These are phyloP conservation scores for Ammodramus savannarum DNA, from an alignment of 2,113 vertebrate species.

Conservation along the genomic window DNA sequence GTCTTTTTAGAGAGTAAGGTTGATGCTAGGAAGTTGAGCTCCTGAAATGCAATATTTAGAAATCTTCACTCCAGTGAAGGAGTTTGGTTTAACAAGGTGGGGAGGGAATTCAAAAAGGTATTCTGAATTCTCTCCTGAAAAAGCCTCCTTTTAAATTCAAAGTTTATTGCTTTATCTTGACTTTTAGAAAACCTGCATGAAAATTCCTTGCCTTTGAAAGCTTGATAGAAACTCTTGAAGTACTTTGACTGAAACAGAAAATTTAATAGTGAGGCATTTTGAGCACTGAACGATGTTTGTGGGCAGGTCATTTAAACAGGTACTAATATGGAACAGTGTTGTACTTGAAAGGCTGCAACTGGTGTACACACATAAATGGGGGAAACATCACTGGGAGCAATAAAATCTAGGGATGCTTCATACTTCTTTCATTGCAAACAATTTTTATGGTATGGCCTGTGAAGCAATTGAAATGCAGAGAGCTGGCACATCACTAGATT, in stretches of 20 bases:
- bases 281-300: background rate
- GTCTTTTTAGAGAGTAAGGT: background rate
- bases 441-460: slow-evolving; percentile 39
- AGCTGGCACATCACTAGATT: slow-evolving; percentile 60
- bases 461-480: slow-evolving; percentile 61
- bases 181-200: background rate
- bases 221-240: background rate
- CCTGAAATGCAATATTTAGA: background rate
- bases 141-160: background rate
- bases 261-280: slow-evolving; percentile 31
- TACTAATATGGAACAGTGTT: background rate
- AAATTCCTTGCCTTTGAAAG: slow-evolving; percentile 38
- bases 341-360: slow-evolving; percentile 45
- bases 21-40: background rate
- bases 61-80: background rate
- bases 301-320: slow-evolving; percentile 26
- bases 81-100: background rate
- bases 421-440: slow-evolving; percentile 48
- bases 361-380: background rate
- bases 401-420: slow-evolving; percentile 33
- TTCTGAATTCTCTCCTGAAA: background rate
- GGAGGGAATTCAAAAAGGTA: background rate
- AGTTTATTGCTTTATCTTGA: background rate
- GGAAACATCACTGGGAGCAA: slow-evolving; percentile 45
- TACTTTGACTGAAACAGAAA: slow-evolving; percentile 45